A percentile compares a stretch with the other conserved stretches of the same genome.
These are phyloP conservation scores for Cebus imitator DNA, from an alignment of 2,113 vertebrate species.

Conservation along the genomic window DNA sequence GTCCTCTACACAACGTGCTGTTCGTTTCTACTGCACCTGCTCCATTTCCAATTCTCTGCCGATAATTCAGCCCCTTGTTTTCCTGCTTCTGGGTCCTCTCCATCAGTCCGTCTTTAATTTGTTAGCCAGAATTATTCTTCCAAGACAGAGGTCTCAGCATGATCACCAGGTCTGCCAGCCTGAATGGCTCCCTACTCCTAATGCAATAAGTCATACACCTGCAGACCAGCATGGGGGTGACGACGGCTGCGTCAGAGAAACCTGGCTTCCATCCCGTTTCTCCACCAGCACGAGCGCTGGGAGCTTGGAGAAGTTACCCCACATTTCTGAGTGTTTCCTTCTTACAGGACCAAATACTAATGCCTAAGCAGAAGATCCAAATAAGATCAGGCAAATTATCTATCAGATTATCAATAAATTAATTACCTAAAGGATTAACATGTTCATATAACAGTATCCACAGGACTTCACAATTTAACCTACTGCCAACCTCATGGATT, in stretches of 20 bases:
- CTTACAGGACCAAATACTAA: background rate
- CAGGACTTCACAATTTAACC: rapidly evolving
- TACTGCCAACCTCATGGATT: background rate
- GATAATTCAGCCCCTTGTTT: background rate
- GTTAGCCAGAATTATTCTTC: background rate
- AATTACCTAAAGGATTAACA: background rate
- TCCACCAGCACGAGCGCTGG: background rate
- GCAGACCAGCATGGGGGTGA: background rate
- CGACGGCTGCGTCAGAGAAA: rapidly evolving
- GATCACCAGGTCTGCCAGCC: too few relatives aligned
- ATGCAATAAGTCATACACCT: background rate
- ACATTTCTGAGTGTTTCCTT: background rate
- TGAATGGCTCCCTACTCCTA: background rate
- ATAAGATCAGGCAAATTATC: background rate
- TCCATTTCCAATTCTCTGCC: background rate
- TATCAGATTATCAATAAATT: background rate
- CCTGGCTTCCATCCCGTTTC: rapidly evolving
- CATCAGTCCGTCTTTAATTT: background rate
- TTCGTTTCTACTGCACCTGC: too few relatives aligned
- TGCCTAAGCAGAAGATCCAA: too few relatives aligned
- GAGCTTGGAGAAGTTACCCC: background rate
- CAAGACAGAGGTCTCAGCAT: background rate
- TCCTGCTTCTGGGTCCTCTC: background rate
- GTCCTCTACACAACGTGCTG: rapidly evolving
- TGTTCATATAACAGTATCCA: too few relatives aligned